Evolutionary conservation across 2,888 invertebrate species (phyloP), one percentile per base, ranked within the genome.

Genomic region (Pristionchus japonicus): DNA sequence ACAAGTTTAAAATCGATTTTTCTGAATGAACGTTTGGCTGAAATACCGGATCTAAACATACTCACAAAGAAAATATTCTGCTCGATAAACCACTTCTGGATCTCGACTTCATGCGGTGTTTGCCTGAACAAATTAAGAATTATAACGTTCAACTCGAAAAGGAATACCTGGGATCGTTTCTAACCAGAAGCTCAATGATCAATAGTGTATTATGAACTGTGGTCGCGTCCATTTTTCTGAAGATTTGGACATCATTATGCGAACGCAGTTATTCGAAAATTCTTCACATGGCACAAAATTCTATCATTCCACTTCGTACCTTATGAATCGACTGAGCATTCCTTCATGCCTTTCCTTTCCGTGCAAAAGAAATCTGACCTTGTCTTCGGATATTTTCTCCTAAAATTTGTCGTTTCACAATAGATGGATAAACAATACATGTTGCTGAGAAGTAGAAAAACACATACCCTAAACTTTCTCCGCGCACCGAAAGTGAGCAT

Each of bases 81-180:
- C 20, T 70, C 6, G 20, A 70, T 70, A 20, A 70, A 70, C 70
- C 70, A 70, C 17, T 70, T 70, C 70, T 70, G 70, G n/a, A 70
- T 70, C 13, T 70, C 37, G 7, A 6, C 17, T 37, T 70, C 70
- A n/a, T 70, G 70, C 20, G 34, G 7, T 4, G 34, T 70, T 70
- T 37, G 37, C 37, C 70, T 70, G 37, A 70, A 70, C 31, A 11
- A 31, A 17, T 57, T 2, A 57, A 20, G 52, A 1, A 17, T 23
- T 11, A 1, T 4, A 27, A 6, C 4, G 3, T 3, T 27, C n/a
- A 6, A 3, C 3, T 6, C 27, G 1, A 6, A 20, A 37, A 70
- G 1, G 31, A 20, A 31, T 20, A 70, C 70, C 37, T 20, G 3
- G 70, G 34, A 70, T 70, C 31, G 13, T 64, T 64, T 31, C 77